Percentiles rank a stretch among this genome's conserved stretches.
phyloP scores from a whole-genome alignment of 2,888 invertebrate genomes.

The Oxycera nigricornis region DNA sequence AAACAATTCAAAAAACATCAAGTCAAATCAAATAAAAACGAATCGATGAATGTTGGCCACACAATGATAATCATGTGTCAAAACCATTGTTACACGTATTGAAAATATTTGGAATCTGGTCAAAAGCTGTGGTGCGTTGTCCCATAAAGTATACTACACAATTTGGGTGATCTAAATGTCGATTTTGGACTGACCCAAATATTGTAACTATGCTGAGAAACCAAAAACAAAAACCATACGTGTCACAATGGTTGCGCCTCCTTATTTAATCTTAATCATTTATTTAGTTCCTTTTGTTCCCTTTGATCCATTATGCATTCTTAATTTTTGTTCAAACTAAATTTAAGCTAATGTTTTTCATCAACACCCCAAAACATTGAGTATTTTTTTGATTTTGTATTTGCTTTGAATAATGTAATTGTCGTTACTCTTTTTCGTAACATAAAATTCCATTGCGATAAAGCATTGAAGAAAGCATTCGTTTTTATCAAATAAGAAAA shows the following conservation, averaged over 20 bases:
- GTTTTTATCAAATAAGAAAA: slow-evolving; percentile 36
- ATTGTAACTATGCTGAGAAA: not conserved
- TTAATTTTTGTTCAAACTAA: not conserved
- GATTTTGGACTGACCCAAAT: not conserved
- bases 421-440: slow-evolving; percentile 2
- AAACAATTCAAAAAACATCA: slow-evolving; percentile 48
- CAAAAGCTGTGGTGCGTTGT: slow-evolving; percentile 23
- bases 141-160: slow-evolving; percentile 22
- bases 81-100: slow-evolving; percentile 48
- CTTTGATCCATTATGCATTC: not conserved
- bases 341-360: slow-evolving; percentile 22
- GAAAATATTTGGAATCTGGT: slow-evolving; percentile 41
- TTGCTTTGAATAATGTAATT: not conserved
- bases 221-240: slow-evolving; percentile 44
- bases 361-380: not conserved
- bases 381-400: not conserved
- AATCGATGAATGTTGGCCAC: slow-evolving; percentile 35
- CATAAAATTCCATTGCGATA: slow-evolving; percentile 2
- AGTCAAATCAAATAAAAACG: slow-evolving; percentile 46
- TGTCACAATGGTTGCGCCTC: slow-evolving; percentile 46
- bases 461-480: no score
- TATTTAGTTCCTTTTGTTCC: slow-evolving; percentile 2
- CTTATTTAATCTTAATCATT: no score
- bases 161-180: slow-evolving; percentile 22
- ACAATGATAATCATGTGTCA: slow-evolving; percentile 41